These are phyloP conservation scores for Lagopus leucura DNA, from an alignment of 2,113 vertebrate species.

Conservation along the genomic window DNA sequence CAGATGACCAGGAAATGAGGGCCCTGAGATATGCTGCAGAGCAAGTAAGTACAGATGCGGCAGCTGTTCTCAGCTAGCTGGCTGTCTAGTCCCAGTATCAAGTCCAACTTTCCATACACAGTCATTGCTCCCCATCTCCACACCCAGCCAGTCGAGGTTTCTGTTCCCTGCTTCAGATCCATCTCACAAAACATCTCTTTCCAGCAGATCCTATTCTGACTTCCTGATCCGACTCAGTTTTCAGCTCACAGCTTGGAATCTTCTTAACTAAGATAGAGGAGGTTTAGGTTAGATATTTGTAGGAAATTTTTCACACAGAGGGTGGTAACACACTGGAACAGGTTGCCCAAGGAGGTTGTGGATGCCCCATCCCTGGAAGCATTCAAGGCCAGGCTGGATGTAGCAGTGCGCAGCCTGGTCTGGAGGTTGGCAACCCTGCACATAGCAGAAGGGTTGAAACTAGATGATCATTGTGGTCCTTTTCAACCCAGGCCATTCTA, in stretches of 20 bases:
- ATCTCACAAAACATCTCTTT: neutral
- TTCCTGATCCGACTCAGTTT: neutral
- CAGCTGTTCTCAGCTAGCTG: constrained; percentile 3
- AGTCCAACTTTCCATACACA: constrained; percentile 52
- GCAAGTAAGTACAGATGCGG: constrained; percentile 58
- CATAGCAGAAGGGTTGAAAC: too few species aligned
- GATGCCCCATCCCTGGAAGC: too few species aligned
- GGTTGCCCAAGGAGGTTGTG: too few species aligned
- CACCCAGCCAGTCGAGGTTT: constrained; percentile 32
- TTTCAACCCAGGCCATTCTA: too few species aligned
- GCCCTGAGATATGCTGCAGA: constrained; percentile 51
- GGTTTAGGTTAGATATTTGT: too few species aligned
- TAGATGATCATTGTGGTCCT: too few species aligned
- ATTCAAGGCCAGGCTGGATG: too few species aligned
- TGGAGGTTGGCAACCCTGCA: too few species aligned
- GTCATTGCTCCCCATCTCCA: neutral
- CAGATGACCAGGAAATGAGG: constrained; percentile 56
- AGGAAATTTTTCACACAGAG: too few species aligned
- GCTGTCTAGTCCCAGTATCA: neutral
- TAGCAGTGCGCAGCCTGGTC: too few species aligned
- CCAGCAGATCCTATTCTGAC: neutral
- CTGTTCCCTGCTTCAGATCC: neutral
- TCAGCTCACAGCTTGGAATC: neutral
- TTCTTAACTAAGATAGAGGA: neutral
- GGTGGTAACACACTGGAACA: too few species aligned